Evolutionary conservation across 2,888 invertebrate species (phyloP), one percentile per base, ranked within the genome.

Genomic region (Chloroclystis v-ata): DNA sequence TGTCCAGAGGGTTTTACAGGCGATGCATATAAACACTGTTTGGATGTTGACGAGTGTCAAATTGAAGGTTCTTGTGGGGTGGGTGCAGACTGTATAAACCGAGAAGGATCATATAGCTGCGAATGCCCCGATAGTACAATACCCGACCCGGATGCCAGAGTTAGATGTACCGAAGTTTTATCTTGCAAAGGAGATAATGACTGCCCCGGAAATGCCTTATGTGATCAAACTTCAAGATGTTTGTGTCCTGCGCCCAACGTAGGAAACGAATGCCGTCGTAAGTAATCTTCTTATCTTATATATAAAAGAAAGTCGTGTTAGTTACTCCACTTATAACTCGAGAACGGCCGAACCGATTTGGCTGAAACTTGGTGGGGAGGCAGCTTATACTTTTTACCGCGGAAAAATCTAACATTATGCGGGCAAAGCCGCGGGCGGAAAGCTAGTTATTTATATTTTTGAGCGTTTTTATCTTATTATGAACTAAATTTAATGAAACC

Each of bases 231-330:
- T 55, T 91, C 92, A 49, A 91, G 94, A 64, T 97, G 97, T 72
- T 76, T 95, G 28, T 97, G 97, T 65, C 97, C 96, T 1, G 95
- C 95, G 67, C 97, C 97, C 0, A 97, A 97, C 72, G 89, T 95
- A 60, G 97, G 97, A 61, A 95, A 96, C 63, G 95, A 96, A 68
- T 97, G 97, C 66, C 91, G 96, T 79, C 97, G 95, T 95, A 90
- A 92, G 94, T 90, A 60, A 7, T 20, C 8, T 11, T 8, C 7
- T 5, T 35, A 16, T 28, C 20, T 10, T 10, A 6, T 20, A 10
- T 2, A 2, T 24, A 3, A 10, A 24, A 5, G 0, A 1, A 28
- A 28, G n/a, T n/a, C n/a, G n/a, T n/a, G n/a, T n/a, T n/a, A n/a
- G n/a, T n/a, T n/a, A n/a, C n/a, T n/a, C n/a, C n/a, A n/a, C n/a